Evolutionary conservation across 2,888 invertebrate species (phyloP).

Genomic region (Leptinotarsa peninsularis): DNA sequence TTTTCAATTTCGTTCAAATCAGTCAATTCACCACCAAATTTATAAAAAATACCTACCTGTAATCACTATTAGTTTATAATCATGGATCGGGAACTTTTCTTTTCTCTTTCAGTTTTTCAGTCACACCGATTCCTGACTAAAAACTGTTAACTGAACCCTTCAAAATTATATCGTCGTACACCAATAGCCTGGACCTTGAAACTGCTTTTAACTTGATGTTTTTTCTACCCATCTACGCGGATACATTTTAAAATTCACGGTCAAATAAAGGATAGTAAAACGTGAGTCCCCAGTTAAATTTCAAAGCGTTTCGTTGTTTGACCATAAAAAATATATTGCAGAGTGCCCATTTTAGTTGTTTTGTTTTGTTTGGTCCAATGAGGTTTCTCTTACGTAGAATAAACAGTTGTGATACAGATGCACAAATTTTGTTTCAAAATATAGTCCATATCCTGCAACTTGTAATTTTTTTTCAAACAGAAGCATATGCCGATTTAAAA

Average conservation of each 20-base stretch:
- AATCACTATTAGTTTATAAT: no score
- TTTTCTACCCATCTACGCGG: slow-evolving; percentile 54
- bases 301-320: slow-evolving; percentile 24
- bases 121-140: background rate
- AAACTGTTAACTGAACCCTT: slow-evolving; percentile 7
- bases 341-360: background rate
- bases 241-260: slow-evolving; percentile 58
- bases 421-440: background rate
- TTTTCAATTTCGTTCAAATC: no score
- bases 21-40: no score
- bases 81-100: no score
- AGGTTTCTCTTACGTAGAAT: background rate
- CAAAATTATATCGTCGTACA: slow-evolving; percentile 23
- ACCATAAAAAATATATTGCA: slow-evolving; percentile 16
- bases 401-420: background rate
- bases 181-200: slow-evolving; percentile 51
- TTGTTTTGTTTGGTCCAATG: background rate
- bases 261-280: slow-evolving; percentile 53
- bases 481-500: no score
- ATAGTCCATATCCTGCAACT: no score
- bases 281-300: slow-evolving; percentile 31
- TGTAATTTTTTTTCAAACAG: no score
- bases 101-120: no score
- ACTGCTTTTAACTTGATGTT: slow-evolving; percentile 53
- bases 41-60: no score